Conservation (phyloP, 1,140 invertebrate genomes). For the Tetragnatha versicolor region DNA sequence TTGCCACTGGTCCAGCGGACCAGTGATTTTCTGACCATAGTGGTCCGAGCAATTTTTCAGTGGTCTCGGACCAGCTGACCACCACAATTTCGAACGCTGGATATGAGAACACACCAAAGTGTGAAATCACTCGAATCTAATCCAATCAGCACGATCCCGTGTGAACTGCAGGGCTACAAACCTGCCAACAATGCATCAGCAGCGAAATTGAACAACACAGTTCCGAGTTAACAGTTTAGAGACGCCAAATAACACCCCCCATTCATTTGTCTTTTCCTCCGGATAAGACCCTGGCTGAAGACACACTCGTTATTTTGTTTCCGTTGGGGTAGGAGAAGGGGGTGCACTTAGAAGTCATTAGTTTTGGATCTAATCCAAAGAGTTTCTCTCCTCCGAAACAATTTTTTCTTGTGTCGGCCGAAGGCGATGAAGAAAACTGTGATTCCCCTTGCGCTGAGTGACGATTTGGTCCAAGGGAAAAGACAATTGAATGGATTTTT, state of each 20-base stretch:
- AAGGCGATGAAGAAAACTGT: conserved; percentile 31
- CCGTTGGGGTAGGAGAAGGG: conserved; percentile 34
- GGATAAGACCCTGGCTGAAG: conserved; percentile 43
- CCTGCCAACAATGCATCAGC: conserved; percentile 38
- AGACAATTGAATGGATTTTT: conserved; percentile 39
- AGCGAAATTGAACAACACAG: conserved; percentile 45
- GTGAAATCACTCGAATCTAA: too few species aligned
- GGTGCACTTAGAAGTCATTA: conserved; percentile 51
- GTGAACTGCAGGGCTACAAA: conserved; percentile 29
- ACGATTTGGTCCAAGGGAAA: conserved; percentile 37
- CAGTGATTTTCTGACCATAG: too few species aligned
- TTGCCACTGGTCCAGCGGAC: too few species aligned
- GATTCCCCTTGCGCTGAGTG: conserved; percentile 24
- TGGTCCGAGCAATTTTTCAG: too few species aligned
- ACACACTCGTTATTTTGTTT: conserved; percentile 51
- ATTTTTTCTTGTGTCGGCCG: conserved; percentile 15
- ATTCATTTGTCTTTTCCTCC: conserved; percentile 54
- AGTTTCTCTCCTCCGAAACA: conserved; percentile 33
- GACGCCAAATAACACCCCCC: conserved; percentile 51
- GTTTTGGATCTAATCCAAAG: conserved; percentile 50
- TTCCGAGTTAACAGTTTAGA: conserved; percentile 53
- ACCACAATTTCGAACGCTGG: too few species aligned
- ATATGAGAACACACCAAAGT: too few species aligned
- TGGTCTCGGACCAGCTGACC: too few species aligned
- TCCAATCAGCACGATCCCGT: too few species aligned